Conservation (phyloP, 53 echinoderm and acorn worm species). For the Echinarachnius parma region DNA sequence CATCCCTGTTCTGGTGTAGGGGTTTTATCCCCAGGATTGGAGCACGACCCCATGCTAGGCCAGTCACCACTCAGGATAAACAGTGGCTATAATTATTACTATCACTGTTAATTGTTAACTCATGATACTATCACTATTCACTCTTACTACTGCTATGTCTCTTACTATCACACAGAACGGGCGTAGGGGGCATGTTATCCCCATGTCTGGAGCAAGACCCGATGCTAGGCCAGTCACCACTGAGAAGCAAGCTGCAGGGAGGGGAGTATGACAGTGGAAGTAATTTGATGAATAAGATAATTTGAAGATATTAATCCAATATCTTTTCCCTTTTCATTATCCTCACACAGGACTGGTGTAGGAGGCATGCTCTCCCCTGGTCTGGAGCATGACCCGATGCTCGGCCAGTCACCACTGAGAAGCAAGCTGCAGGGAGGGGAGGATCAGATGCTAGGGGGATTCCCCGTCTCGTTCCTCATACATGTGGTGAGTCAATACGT, state of each 20-base stretch:
- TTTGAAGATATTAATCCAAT: no score
- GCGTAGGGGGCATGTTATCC: slow-evolving; percentile 53
- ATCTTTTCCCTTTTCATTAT: no score
- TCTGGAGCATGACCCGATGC: slow-evolving; percentile 82
- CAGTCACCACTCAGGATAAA: no score
- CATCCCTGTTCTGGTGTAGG: no score
- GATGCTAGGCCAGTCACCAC: slow-evolving; percentile 81
- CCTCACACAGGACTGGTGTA: slow-evolving; percentile 45
- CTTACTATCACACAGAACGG: no score
- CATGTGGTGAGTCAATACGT: slow-evolving; percentile 73
- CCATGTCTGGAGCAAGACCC: slow-evolving; percentile 85
- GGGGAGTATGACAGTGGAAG: slow-evolving; percentile 74
- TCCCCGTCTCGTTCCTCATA: slow-evolving; percentile 84
- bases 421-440: slow-evolving; percentile 83
- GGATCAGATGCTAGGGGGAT: slow-evolving; percentile 82
- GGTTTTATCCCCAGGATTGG: no score
- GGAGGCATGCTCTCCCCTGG: slow-evolving; percentile 67
- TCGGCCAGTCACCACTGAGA: slow-evolving; percentile 80
- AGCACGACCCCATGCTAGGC: no score
- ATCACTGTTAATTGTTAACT: no score
- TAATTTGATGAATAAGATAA: no score
- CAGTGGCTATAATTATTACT: no score
- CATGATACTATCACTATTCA: no score
- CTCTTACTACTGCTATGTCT: no score
- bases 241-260: slow-evolving; percentile 77